A percentile compares a stretch with the other conserved stretches of the same genome.
phyloP scores from a whole-genome alignment of 1,140 invertebrate species.

The Cephus cinctus region DNA sequence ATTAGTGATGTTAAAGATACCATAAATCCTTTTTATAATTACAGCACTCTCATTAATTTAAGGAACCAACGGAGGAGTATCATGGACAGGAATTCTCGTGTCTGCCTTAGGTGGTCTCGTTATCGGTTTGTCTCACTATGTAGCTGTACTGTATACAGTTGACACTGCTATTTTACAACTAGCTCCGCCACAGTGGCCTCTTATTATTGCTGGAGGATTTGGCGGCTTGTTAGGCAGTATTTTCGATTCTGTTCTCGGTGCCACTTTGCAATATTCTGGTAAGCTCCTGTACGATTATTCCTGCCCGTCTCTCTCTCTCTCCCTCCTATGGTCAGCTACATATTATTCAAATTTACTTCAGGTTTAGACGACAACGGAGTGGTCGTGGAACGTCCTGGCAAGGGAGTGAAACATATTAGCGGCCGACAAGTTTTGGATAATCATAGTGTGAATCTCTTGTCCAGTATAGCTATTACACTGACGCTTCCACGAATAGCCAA shows the following conservation, averaged over 20 bases:
- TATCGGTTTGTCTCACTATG: constrained; percentile 74
- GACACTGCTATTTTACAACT: constrained; percentile 60
- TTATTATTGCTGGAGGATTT: constrained; percentile 69
- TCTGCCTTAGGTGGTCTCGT: constrained; percentile 74
- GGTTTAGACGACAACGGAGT: constrained; percentile 69
- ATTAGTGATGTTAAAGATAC: not conserved
- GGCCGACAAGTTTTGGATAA: constrained; percentile 83
- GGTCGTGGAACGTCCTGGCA: constrained; percentile 74
- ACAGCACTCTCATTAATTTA: constrained; percentile 16
- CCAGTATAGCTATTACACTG: constrained; percentile 74
- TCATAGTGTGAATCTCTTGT: constrained; percentile 86
- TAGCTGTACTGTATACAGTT: constrained; percentile 65
- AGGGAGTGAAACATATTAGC: constrained; percentile 73
- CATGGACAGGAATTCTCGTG: constrained; percentile 67
- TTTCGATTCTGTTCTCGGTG: constrained; percentile 82
- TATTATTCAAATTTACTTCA: constrained; percentile 58
- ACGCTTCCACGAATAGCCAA: constrained; percentile 72
- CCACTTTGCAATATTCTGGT: constrained; percentile 85
- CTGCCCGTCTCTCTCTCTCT: too few species aligned
- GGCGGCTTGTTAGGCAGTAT: constrained; percentile 79
- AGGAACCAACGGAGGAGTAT: constrained; percentile 85
- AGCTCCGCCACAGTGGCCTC: constrained; percentile 78
- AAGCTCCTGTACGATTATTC: constrained; percentile 34
- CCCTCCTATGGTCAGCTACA: too few species aligned
- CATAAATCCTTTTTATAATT: not conserved